A percentile compares a stretch with the other conserved stretches of the same genome.
Evolutionary conservation across 2,797 vertebrate genomes (phyloP).

Genomic region (Argya squamiceps): DNA sequence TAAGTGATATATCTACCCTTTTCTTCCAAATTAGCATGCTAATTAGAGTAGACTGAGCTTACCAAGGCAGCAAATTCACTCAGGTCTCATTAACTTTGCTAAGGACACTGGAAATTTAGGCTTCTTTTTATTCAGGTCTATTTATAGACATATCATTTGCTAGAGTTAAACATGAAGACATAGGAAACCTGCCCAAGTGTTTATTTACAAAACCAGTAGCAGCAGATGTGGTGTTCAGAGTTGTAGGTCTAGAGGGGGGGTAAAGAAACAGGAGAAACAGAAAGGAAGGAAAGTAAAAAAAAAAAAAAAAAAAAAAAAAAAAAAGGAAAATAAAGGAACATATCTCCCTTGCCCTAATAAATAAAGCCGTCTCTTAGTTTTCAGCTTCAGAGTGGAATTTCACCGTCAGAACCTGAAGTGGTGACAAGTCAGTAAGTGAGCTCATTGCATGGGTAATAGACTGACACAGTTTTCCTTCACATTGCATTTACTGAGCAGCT

Average conservation of each 20-base stretch:
- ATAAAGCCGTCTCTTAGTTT: not conserved
- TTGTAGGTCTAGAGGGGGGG: not conserved
- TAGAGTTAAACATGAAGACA: not conserved
- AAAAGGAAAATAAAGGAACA: not conserved
- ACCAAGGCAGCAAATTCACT: not conserved
- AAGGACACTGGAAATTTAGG: not conserved
- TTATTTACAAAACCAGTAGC: constrained; percentile 2
- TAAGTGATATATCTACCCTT: not conserved
- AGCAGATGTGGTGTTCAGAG: not conserved
- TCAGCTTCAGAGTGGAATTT: constrained; percentile 13
- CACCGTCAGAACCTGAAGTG: not conserved
- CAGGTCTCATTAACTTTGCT: constrained; percentile 29
- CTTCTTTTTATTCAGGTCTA: not conserved
- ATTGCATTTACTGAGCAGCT: constrained; percentile 54
- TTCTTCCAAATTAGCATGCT: not conserved
- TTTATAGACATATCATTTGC: not conserved
- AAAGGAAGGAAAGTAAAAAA: not conserved
- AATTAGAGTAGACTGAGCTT: not conserved
- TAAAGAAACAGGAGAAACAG: not conserved
- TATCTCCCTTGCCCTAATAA: not conserved
- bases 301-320: too few species aligned
- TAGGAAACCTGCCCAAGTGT: not conserved
- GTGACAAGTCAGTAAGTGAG: constrained; percentile 59
- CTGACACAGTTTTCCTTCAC: constrained; percentile 36
- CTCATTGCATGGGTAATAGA: constrained; percentile 16